A percentile compares a stretch with the other conserved stretches of the same genome.
Evolutionary conservation across 2,888 invertebrate species (phyloP).

Genomic region (Philhelius pedissequus): DNA sequence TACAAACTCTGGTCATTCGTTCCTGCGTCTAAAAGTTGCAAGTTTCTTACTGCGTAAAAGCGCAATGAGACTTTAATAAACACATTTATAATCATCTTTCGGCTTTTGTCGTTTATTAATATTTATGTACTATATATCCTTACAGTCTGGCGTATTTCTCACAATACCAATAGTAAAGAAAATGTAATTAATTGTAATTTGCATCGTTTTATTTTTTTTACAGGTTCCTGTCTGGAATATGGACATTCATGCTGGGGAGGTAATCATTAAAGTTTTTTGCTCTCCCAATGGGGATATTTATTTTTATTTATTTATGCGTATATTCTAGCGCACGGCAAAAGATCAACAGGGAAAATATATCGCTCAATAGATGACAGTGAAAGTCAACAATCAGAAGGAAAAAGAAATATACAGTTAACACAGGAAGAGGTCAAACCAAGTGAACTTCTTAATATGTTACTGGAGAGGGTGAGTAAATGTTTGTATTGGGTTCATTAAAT

Average conservation of each 20-base stretch:
- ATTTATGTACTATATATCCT: constrained; percentile 31
- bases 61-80: neutral
- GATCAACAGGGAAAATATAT: constrained; percentile 61
- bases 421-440: constrained; percentile 53
- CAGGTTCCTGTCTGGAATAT: constrained; percentile 77
- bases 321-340: constrained; percentile 56
- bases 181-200: constrained; percentile 64
- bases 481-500: neutral
- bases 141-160: neutral
- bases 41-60: neutral
- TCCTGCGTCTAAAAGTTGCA: neutral
- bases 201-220: constrained; percentile 54
- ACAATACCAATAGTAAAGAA: neutral
- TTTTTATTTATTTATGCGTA: constrained; percentile 47
- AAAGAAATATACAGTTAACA: constrained; percentile 28
- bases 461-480: constrained; percentile 49
- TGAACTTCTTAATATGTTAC: constrained; percentile 50
- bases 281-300: neutral
- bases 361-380: constrained; percentile 62
- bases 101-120: constrained; percentile 37
- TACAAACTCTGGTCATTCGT: too few species aligned
- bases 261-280: constrained; percentile 67
- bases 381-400: constrained; percentile 46
- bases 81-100: constrained; percentile 23
- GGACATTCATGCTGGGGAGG: constrained; percentile 78